Evolutionary conservation across 2,888 invertebrate genomes (phyloP).

Genomic region (Drosophila neoperkinsi): DNA sequence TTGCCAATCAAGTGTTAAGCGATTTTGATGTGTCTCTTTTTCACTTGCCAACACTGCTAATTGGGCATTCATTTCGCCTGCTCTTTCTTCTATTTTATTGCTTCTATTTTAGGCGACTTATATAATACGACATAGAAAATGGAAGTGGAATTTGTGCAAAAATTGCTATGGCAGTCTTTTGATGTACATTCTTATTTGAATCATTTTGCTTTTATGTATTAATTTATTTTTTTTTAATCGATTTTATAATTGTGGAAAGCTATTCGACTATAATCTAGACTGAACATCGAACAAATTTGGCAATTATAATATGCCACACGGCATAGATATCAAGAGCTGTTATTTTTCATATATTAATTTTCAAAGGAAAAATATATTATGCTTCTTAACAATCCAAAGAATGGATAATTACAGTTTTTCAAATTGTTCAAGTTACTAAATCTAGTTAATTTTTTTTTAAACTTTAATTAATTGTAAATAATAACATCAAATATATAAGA

Average conservation of each 20-base stretch:
- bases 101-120: not conserved
- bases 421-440: not conserved
- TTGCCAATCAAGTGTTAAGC: constrained; percentile 51
- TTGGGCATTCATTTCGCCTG: constrained; percentile 26
- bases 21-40: constrained; percentile 26
- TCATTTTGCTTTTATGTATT: not conserved
- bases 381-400: not conserved
- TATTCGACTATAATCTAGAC: not conserved
- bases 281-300: not conserved
- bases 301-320: not conserved
- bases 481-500: not conserved
- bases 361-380: not conserved
- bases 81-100: not conserved
- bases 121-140: not conserved
- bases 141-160: not conserved
- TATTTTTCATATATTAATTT: not conserved
- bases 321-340: not conserved
- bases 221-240: not conserved
- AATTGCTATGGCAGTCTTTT: not conserved
- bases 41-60: constrained; percentile 21
- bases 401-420: not conserved
- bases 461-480: not conserved
- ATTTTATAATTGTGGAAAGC: not conserved
- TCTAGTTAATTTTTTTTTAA: not conserved
- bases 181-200: not conserved